Percentiles rank a stretch among this genome's conserved stretches.
Evolutionary conservation across 1,140 invertebrate genomes (phyloP).

Genomic region (Latrodectus geometricus): DNA sequence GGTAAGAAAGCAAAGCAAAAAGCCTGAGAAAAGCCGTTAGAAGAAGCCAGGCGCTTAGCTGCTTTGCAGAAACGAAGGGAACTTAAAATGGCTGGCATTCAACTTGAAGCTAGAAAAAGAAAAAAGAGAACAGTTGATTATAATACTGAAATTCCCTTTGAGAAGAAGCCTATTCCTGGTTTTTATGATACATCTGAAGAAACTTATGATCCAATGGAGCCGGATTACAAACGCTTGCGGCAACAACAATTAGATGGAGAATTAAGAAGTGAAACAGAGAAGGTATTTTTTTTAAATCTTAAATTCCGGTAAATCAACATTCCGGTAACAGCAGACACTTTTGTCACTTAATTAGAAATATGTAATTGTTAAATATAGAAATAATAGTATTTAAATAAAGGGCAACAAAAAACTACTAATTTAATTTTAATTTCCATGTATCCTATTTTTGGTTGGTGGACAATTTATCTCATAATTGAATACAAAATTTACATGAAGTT

Average conservation of each 20-base stretch:
- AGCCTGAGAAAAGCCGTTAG: slow-evolving; percentile 97
- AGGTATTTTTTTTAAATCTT: slow-evolving; percentile 70
- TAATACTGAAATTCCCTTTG: slow-evolving; percentile 97
- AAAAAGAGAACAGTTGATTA: slow-evolving; percentile 93
- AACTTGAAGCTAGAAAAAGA: slow-evolving; percentile 76
- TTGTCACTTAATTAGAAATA: no score
- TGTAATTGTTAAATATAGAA: no score
- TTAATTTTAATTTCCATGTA: no score
- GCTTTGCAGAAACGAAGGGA: slow-evolving; percentile 96
- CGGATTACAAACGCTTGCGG: slow-evolving; percentile 88
- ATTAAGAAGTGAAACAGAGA: slow-evolving; percentile 87
- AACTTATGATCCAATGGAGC: slow-evolving; percentile 85
- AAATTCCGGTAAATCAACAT: no score
- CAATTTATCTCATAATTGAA: no score
- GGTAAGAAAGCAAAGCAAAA: slow-evolving; percentile 99
- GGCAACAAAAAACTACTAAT: no score
- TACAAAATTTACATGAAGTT: no score
- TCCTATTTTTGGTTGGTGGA: no score
- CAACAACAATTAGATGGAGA: slow-evolving; percentile 96
- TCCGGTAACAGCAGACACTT: no score
- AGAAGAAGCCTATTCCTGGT: slow-evolving; percentile 89
- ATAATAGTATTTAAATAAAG: no score
- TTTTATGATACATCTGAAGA: slow-evolving; percentile 96
- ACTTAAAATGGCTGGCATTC: slow-evolving; percentile 96
- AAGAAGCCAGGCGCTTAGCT: slow-evolving; percentile 95